Conservation (phyloP, 2,113 vertebrate genomes). For the Sylvia atricapilla region DNA sequence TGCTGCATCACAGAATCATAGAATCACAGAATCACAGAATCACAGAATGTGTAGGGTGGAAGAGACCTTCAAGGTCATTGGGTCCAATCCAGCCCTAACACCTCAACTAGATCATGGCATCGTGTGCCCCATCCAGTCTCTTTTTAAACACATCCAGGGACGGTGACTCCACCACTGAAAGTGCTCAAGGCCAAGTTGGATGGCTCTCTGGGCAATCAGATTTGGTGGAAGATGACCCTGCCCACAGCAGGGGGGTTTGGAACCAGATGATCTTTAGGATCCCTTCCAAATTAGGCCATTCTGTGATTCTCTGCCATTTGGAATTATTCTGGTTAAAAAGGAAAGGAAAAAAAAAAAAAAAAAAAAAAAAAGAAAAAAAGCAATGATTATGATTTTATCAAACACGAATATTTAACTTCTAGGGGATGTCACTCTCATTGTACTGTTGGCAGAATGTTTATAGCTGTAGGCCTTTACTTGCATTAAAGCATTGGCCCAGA, state of each 20-base stretch:
- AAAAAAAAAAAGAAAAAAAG: neutral
- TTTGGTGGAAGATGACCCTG: neutral
- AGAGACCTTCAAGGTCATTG: no score
- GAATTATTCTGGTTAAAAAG: neutral
- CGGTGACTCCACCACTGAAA: neutral
- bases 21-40: no score
- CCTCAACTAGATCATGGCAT: no score
- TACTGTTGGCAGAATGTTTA: neutral
- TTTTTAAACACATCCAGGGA: no score
- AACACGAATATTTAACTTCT: neutral
- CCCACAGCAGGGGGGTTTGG: neutral
- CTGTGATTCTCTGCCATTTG: neutral
- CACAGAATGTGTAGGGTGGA: no score
- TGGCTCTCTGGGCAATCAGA: neutral
- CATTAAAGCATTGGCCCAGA: conserved; percentile 7
- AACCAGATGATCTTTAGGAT: neutral
- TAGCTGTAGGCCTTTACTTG: neutral
- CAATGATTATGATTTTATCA: neutral
- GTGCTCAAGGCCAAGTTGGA: neutral
- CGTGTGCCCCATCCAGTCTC: no score
- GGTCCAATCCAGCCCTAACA: no score
- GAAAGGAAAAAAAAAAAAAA: neutral
- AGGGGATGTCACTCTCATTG: neutral
- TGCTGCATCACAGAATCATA: no score
- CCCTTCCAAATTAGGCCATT: neutral